Evolutionary conservation across 2,888 invertebrate genomes (phyloP).

Genomic region (Xestia c-nigrum): DNA sequence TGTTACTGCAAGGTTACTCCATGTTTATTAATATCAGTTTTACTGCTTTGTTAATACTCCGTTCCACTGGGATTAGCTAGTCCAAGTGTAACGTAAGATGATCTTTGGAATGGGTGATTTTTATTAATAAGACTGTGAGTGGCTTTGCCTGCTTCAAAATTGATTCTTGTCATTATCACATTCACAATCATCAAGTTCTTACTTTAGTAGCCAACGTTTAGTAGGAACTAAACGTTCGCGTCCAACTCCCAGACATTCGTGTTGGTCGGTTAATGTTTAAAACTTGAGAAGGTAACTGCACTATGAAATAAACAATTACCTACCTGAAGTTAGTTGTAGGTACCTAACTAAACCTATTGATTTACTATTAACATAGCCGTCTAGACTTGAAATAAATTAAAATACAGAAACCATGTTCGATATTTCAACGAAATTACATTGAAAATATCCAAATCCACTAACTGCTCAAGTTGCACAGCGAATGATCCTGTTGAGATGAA

Average conservation of each 20-base stretch:
- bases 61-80: no score
- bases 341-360: not conserved
- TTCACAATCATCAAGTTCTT: no score
- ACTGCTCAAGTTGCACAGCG: slow-evolving; percentile 45
- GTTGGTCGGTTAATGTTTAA: not conserved
- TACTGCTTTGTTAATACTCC: no score
- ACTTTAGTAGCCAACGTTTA: no score
- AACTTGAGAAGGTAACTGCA: not conserved
- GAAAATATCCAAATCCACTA: slow-evolving; percentile 52
- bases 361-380: not conserved
- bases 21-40: no score
- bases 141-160: no score
- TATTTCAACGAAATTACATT: slow-evolving; percentile 39
- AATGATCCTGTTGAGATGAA: slow-evolving; percentile 74
- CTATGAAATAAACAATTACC: not conserved
- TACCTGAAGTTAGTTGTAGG: not conserved
- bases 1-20: no score
- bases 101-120: no score
- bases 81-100: no score
- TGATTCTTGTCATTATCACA: no score
- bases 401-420: not conserved
- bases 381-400: not conserved
- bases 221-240: no score
- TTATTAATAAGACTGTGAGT: no score
- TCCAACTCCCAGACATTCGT: not conserved